Base-by-base conservation (phyloP, 2,113 vertebrate genomes). In the Ctenodactylus gundi region DNA sequence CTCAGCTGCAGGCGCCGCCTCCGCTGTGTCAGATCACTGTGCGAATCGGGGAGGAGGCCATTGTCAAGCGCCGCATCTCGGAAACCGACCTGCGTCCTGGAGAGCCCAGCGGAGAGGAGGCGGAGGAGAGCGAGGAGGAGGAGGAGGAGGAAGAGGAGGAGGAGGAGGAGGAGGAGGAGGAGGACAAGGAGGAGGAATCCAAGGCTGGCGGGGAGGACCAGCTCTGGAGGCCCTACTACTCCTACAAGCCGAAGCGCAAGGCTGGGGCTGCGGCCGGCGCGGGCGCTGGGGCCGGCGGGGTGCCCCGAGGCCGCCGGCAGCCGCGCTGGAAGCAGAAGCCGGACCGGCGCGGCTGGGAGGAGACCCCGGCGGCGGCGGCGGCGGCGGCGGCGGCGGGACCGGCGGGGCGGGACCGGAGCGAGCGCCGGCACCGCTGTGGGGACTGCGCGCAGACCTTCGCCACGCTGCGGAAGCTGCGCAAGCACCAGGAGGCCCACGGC, bases 21-120 rank as follows among this genome's bases (percentile, higher is more conserved):
- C 99, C 99, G 0, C 98, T 99, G 77, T 99, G 99, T 96, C 99
- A 99, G 98, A 99, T 99, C 96, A 99, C 99, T n/a, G 99, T 99
- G 72, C 98, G 99, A 11, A 99, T 99, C 0, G 99, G 99, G 0
- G 99, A 99, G 95, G 99, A 99, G 96, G 99, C 99, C 67, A 99
- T 99, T 18, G 99, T 99, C 46, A 99, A 99, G 97, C 98, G 99
- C 29, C 99, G 99, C 77, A 99, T 99, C 97, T 99, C 99, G 8
- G 99, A 99, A 96, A 99, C 98, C 2, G 99, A 99, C 95, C 98
- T 99, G 46, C 8, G 98, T 97, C 97, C 98, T 96, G 97, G 99
- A 98, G 97, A 99, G 95, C 97, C 98, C 94, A 97, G 97, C 1
- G 20, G 91, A 82, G 96, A 98, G 96, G 97, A 97, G 94, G 97